Evolutionary conservation across 2,797 vertebrate genomes (phyloP), one percentile per base, ranked within the genome.

Genomic region (Epinephelus coioides): DNA sequence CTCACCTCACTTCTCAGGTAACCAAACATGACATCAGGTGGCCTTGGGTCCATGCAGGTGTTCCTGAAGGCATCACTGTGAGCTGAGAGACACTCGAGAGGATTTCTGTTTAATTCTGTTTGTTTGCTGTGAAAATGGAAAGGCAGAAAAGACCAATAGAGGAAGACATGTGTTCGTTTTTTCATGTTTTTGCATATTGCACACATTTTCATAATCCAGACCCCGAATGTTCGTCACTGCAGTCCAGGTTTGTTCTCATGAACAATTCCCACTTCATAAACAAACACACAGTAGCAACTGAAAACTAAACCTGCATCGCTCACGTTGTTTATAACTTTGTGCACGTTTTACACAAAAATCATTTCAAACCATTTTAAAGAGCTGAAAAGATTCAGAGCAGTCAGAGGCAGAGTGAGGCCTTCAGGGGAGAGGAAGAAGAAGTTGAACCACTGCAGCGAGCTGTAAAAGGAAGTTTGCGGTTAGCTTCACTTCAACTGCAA

Each of bases 381-480:
- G 21, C 21, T 27, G 1, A 49, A 23, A 44, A 1, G 19, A 19
- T 21, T 2, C 0, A n/a, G 19, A 57, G 49, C 55, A n/a, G 38
- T 30, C 47, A 0, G 34, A 38, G 40, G 30, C 15, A 13, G 23
- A 55, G 27, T 5, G 69, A 77, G 73, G 80, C 82, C 70, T 77
- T 6, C 59, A 21, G 64, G 2, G 51, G 11, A 2, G 55, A 60
- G 71, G 79, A 89, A 78, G 75, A 7, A 79, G 79, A 82, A 89
- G 86, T 82, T 17, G 51, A 86, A 87, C 57, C 72, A 34, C 60
- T 73, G 90, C 85, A 79, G 30, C 2, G 12, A 78, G 55, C 79
- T 69, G 5, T 4, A 75, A 82, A 51, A 90, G 92, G 90, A 93
- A 93, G 88, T 88, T 49, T 90, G 91, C 11, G 89, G 91, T 91